Percentiles rank a stretch among this genome's conserved stretches.
phyloP scores from a whole-genome alignment of 2,888 invertebrate genomes.

The Ypsolopha sequella region DNA sequence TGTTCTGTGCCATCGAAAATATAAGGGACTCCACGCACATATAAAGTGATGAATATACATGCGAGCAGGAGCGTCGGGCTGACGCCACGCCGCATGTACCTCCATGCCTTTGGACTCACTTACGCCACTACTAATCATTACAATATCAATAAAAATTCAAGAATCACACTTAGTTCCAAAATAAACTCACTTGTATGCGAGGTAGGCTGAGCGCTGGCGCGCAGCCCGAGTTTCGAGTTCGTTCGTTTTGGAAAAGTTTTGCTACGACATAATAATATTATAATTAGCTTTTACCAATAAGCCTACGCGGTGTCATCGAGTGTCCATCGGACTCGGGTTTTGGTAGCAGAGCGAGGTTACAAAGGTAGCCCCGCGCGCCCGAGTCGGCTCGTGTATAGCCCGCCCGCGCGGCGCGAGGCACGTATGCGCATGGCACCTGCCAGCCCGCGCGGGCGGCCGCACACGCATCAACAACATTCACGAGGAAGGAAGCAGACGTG shows the following conservation, averaged over 20 bases:
- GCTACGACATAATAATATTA: slow-evolving; percentile 67
- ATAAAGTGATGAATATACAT: slow-evolving; percentile 43
- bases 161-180: slow-evolving; percentile 83
- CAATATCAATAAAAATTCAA: slow-evolving; percentile 74
- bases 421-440: not conserved
- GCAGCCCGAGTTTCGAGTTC: slow-evolving; percentile 72
- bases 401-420: slow-evolving; percentile 7
- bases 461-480: slow-evolving; percentile 8
- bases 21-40: slow-evolving; percentile 67
- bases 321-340: slow-evolving; percentile 22
- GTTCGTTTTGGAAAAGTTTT: slow-evolving; percentile 72
- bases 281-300: slow-evolving; percentile 69
- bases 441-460: slow-evolving; percentile 11
- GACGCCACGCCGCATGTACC: slow-evolving; percentile 30
- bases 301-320: slow-evolving; percentile 63
- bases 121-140: slow-evolving; percentile 69
- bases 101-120: slow-evolving; percentile 55
- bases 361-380: not conserved
- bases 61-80: slow-evolving; percentile 21
- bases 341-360: slow-evolving; percentile 39
- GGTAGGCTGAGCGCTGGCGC: slow-evolving; percentile 74
- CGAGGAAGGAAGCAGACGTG: slow-evolving; percentile 4
- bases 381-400: slow-evolving; percentile 1
- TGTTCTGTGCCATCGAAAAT: slow-evolving; percentile 67
- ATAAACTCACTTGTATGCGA: slow-evolving; percentile 83